Conservation (phyloP, 2,797 vertebrate genomes). For the Eutrigla gurnardus region DNA sequence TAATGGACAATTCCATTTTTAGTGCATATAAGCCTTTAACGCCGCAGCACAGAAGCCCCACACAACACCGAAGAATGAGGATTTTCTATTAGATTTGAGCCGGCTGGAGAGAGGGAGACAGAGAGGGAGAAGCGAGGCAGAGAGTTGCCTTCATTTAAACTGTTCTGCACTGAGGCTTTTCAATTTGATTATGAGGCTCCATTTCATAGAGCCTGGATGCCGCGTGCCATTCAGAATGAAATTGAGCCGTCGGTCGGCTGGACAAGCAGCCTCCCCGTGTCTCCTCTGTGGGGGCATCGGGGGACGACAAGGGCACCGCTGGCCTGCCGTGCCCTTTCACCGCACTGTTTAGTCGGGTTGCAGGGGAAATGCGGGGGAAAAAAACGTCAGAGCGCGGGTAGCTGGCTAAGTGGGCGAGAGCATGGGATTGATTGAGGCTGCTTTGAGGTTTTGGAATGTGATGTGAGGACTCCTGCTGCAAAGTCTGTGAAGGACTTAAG, state of each 20-base stretch:
- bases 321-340: slow-evolving; percentile 32
- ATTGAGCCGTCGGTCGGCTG: slow-evolving; percentile 66
- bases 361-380: slow-evolving; percentile 36
- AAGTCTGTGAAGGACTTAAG: slow-evolving; percentile 33
- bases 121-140: slow-evolving; percentile 41
- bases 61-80: slow-evolving; percentile 48
- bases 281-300: slow-evolving; percentile 42
- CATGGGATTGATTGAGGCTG: slow-evolving; percentile 38
- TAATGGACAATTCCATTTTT: slow-evolving; percentile 61
- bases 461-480: slow-evolving; percentile 36
- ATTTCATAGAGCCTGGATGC: slow-evolving; percentile 75
- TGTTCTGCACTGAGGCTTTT: slow-evolving; percentile 83
- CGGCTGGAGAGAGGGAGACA: slow-evolving; percentile 45
- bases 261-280: slow-evolving; percentile 47
- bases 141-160: slow-evolving; percentile 79
- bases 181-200: slow-evolving; percentile 81
- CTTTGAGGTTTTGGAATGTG: slow-evolving; percentile 50
- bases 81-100: slow-evolving; percentile 72
- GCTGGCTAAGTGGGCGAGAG: slow-evolving; percentile 46
- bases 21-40: slow-evolving; percentile 48
- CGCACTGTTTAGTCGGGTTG: slow-evolving; percentile 37
- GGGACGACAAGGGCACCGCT: slow-evolving; percentile 43
- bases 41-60: slow-evolving; percentile 47
- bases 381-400: slow-evolving; percentile 8
- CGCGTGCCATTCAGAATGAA: slow-evolving; percentile 68